Conservation (phyloP, 1,140 invertebrate genomes). For the Drosophila sp. region DNA sequence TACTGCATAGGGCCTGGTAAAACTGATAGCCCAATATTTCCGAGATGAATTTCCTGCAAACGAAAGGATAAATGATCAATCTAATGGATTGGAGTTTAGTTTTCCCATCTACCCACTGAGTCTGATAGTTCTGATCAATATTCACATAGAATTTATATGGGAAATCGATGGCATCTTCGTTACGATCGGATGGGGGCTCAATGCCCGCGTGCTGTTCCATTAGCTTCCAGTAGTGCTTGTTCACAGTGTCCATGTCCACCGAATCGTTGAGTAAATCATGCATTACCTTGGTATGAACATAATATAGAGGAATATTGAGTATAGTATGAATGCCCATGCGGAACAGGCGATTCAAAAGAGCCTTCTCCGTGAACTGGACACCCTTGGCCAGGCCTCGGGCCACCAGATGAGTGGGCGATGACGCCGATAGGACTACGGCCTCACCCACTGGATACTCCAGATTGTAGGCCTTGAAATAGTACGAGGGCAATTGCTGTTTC, state of each 20-base stretch:
- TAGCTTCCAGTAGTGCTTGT: conserved; percentile 86
- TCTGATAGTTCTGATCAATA: conserved; percentile 72
- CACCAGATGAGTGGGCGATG: conserved; percentile 85
- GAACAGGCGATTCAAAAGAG: conserved; percentile 84
- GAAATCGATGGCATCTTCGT: conserved; percentile 86
- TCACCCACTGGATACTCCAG: conserved; percentile 89
- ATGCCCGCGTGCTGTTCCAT: conserved; percentile 86
- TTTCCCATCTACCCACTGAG: conserved; percentile 50
- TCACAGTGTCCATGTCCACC: conserved; percentile 83
- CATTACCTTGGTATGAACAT: conserved; percentile 78
- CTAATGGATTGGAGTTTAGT: too few relatives aligned
- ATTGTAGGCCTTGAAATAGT: conserved; percentile 85
- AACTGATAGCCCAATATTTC: conserved; percentile 83
- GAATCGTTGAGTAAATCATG: conserved; percentile 69
- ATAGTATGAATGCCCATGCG: conserved; percentile 83
- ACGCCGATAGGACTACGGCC: conserved; percentile 86
- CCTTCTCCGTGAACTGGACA: conserved; percentile 55
- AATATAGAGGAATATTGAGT: conserved; percentile 71
- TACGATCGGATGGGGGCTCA: conserved; percentile 84
- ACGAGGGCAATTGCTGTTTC: conserved; percentile 85
- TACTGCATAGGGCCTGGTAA: conserved; percentile 86
- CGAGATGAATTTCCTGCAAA: conserved; percentile 73
- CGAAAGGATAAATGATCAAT: fast-evolving
- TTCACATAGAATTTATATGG: conserved; percentile 83
- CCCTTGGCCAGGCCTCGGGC: conserved; percentile 55